Percentiles rank a stretch among this genome's conserved stretches.
Conservation (phyloP, 2,113 vertebrate genomes). For the Aegotheles bennettii region DNA sequence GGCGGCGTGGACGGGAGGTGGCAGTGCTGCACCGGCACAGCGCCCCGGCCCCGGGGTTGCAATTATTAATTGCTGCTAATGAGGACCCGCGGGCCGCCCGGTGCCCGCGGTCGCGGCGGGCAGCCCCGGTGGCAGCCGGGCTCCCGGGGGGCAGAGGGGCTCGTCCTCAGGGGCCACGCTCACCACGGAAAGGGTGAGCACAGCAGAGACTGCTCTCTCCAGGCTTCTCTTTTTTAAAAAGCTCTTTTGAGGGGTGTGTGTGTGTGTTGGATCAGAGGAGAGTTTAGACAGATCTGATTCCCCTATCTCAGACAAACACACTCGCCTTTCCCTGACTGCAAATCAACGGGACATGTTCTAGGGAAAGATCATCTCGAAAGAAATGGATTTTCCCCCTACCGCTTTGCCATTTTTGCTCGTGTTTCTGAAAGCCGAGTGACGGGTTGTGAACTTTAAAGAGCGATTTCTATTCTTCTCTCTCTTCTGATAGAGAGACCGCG, state of each 20-base stretch:
- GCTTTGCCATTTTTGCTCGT: conserved; percentile 49
- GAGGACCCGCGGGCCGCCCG: neutral
- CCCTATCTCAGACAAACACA: conserved; percentile 40
- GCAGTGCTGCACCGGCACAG: conserved; percentile 19
- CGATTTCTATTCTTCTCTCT: conserved; percentile 24
- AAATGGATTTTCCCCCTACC: conserved; percentile 51
- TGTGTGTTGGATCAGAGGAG: neutral
- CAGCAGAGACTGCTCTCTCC: neutral
- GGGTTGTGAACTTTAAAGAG: conserved; percentile 41
- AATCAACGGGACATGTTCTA: conserved; percentile 37
- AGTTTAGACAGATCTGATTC: conserved; percentile 38
- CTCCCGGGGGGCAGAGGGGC: no score
- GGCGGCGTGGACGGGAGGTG: conserved; percentile 28
- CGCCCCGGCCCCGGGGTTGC: neutral
- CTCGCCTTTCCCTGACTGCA: conserved; percentile 1
- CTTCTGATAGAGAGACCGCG: neutral
- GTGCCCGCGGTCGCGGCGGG: rapidly evolving
- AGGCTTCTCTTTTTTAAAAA: neutral
- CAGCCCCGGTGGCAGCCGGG: neutral
- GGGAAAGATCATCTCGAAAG: conserved; percentile 30
- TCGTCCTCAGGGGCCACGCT: no score
- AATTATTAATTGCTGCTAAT: no score
- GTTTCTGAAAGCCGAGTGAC: conserved; percentile 35
- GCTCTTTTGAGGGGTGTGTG: neutral
- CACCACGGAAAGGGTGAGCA: no score